Conservation (phyloP, 2,888 invertebrate species). For the Balanococcus diminutus region DNA sequence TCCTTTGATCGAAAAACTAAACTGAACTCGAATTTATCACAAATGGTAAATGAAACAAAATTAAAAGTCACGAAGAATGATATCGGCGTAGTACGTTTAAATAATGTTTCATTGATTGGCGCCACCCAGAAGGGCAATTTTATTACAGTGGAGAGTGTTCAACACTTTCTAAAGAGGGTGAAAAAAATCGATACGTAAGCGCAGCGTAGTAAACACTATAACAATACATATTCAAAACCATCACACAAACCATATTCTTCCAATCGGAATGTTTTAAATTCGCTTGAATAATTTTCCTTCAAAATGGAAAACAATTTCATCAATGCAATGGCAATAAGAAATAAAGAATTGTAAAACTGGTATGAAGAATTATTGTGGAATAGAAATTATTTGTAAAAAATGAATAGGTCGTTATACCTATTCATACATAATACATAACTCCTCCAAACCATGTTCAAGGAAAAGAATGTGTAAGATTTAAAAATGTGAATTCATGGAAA, state of each 20-base stretch:
- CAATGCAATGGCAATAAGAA: too few relatives aligned
- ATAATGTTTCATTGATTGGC: conserved; percentile 37
- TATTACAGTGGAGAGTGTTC: neutral
- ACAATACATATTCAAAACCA: neutral
- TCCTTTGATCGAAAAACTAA: neutral
- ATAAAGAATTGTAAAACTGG: neutral
- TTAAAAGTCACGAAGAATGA: neutral
- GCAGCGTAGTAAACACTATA: neutral
- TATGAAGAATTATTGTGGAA: neutral
- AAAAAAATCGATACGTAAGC: conserved; percentile 33
- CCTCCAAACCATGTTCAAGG: too few relatives aligned
- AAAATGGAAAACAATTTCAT: neutral
- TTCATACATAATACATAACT: too few relatives aligned
- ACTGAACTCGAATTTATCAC: neutral
- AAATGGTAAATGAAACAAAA: neutral
- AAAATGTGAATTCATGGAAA: neutral
- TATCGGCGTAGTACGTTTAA: conserved; percentile 6
- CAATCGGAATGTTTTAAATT: neutral
- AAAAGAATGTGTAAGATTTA: too few relatives aligned
- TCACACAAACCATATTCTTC: neutral
- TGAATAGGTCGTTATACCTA: neutral
- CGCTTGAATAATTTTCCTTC: neutral
- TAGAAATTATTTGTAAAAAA: neutral
- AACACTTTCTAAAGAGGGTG: neutral
- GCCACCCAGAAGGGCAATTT: conserved; percentile 46